A percentile compares a stretch with the other conserved stretches of the same genome.
These are phyloP conservation scores for Cassiopea andromeda DNA, from an alignment of 30 jellyfish, hydroid and myxozoan genomes.

Conservation along the genomic window DNA sequence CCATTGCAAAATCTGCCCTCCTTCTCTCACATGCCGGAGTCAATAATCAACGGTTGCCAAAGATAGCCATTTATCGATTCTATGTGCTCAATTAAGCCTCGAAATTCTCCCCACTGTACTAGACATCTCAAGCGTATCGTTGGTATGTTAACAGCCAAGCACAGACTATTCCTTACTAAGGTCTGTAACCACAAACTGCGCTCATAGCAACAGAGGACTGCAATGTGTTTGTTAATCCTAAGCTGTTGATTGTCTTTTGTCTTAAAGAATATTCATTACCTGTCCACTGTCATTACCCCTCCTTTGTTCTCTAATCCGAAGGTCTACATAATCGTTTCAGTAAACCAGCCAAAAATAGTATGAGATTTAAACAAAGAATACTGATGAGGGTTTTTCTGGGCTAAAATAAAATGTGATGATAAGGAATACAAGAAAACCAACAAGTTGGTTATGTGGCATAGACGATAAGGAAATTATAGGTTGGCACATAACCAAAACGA, in stretches of 20 bases:
- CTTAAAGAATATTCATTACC: slow-evolving; percentile 7
- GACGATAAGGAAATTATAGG: too few relatives aligned
- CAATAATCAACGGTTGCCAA: not conserved
- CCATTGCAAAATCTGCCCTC: not conserved
- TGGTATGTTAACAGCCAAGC: not conserved
- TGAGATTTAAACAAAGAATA: too few relatives aligned
- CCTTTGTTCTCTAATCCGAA: not conserved
- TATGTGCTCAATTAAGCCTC: not conserved
- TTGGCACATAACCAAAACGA: too few relatives aligned
- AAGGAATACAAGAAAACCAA: too few relatives aligned
- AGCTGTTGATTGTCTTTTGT: not conserved
- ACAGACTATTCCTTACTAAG: slow-evolving; percentile 1
- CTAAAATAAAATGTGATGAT: too few relatives aligned
- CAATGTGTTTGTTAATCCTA: not conserved
- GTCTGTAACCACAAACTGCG: slow-evolving; percentile 30
- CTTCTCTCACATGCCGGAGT: not conserved
- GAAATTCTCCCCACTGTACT: not conserved
- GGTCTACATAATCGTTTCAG: not conserved
- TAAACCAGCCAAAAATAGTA: not conserved
- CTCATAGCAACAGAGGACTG: slow-evolving; percentile 21
- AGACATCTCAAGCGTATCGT: not conserved
- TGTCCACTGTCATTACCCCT: not conserved
- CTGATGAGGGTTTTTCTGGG: too few relatives aligned
- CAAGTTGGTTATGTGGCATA: too few relatives aligned
- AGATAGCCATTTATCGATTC: not conserved